Evolutionary conservation across 2,888 invertebrate species (phyloP), one percentile per base, ranked within the genome.

Genomic region (Polymixis lichenea): DNA sequence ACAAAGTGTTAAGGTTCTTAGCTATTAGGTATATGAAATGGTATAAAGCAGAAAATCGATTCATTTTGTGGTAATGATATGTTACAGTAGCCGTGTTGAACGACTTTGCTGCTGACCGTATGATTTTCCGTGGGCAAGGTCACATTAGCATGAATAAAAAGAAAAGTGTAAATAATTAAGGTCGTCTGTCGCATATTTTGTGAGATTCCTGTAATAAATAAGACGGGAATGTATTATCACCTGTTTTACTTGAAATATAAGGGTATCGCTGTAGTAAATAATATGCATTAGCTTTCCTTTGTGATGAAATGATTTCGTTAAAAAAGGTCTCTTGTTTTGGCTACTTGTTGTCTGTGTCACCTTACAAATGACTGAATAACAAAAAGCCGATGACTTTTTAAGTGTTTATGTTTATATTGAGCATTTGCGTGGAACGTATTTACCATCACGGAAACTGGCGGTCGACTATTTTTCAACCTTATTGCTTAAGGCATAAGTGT

Each of bases 251-350:
- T 82, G 72, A 80, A 32, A 78, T 78, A 87, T 81, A 68, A 58
- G 75, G 84, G 78, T 84, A 72, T 79, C 66, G 32, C 8, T 77
- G 32, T 68, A 76, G 75, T 85, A 73, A 76, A 83, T 69, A 80
- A 51, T 60, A 67, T 43, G 53, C 64, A 65, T 86, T 75, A 53
- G 17, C 64, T 53, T 22, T 25, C 43, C 53, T 22, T 13, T n/a
- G 71, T 74, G 76, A 76, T 64, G 43, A 77, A 78, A 80, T 73
- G 61, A 77, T 75, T 81, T 74, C 72, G 67, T 79, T 75, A 72
- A 60, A 67, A 32, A 84, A 55, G 72, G 73, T 67, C 38, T 13
- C 51, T 38, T 53, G 15, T 61, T 72, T 70, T 82, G 51, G 61
- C 65, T 64, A 69, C 55, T 58, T 67, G 55, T 85, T 62, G 55